phyloP scores from a whole-genome alignment of 2,797 vertebrate species.

The Rhabdophis nuchalis region DNA sequence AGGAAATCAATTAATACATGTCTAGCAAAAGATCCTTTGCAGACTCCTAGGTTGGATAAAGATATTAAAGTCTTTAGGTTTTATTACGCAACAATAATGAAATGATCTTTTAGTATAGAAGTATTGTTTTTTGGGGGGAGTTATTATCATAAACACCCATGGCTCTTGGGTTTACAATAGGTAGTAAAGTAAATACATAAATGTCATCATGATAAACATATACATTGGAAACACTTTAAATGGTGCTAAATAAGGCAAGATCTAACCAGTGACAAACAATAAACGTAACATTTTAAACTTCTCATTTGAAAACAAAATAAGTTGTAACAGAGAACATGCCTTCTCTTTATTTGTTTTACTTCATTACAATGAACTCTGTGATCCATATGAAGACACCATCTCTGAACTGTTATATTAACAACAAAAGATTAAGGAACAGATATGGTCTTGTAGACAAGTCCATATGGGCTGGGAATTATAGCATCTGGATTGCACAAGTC shows the following conservation, averaged over 20 bases:
- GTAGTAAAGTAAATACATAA: neutral
- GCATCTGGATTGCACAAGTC: neutral
- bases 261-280: neutral
- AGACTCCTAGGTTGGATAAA: neutral
- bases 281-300: neutral
- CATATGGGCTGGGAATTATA: neutral
- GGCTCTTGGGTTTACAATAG: neutral
- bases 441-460: neutral
- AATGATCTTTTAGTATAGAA: neutral
- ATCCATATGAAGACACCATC: neutral
- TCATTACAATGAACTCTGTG: neutral
- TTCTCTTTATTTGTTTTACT: neutral
- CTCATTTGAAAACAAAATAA: neutral
- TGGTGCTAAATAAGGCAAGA: neutral
- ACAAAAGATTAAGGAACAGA: neutral
- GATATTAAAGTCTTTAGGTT: neutral
- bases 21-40: neutral
- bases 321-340: neutral
- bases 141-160: neutral
- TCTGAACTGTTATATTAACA: neutral
- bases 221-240: neutral
- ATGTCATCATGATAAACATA: neutral
- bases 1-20: neutral
- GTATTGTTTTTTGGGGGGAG: neutral
- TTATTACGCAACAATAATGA: neutral